A percentile compares a stretch with the other conserved stretches of the same genome.
These are phyloP conservation scores for Caligus rogercresseyi DNA, from an alignment of 1,140 invertebrate species.

Conservation along the genomic window DNA sequence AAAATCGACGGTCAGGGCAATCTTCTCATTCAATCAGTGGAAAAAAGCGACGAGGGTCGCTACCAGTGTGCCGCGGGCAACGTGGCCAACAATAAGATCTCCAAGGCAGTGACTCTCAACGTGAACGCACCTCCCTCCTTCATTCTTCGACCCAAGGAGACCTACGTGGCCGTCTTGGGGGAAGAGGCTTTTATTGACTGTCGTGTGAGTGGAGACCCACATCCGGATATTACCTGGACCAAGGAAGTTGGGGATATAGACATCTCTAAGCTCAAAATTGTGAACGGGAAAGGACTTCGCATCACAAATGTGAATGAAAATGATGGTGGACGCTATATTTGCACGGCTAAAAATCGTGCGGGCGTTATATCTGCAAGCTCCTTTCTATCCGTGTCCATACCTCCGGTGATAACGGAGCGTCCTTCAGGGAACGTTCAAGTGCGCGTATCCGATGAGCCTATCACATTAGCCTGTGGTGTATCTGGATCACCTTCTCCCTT, in stretches of 20 bases:
- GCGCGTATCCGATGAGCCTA: neutral
- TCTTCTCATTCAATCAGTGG: conserved; percentile 5
- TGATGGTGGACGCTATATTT: conserved; percentile 10
- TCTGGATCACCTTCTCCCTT: conserved; percentile 6
- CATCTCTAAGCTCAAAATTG: conserved; percentile 2
- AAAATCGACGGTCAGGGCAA: conserved; percentile 15
- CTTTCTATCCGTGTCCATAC: neutral
- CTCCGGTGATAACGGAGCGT: conserved; percentile 17
- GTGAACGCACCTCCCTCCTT: conserved; percentile 17
- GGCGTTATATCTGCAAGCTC: conserved; percentile 4
- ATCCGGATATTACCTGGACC: conserved; percentile 14
- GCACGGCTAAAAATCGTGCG: conserved; percentile 7
- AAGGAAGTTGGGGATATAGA: neutral
- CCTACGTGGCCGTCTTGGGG: neutral
- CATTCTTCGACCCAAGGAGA: neutral
- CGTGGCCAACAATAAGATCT: neutral
- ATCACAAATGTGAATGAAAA: conserved; percentile 11
- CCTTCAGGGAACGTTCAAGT: conserved; percentile 2
- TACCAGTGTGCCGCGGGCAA: conserved; percentile 11
- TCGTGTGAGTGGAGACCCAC: conserved; percentile 11
- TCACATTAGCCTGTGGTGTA: conserved; percentile 11
- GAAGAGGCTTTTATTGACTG: conserved; percentile 13
- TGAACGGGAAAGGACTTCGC: conserved; percentile 4
- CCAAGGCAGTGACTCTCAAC: neutral
- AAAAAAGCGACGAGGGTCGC: conserved; percentile 3